A percentile compares a stretch with the other conserved stretches of the same genome.
Evolutionary conservation across 2,888 invertebrate genomes (phyloP).

Genomic region (Hydraecia micacea): DNA sequence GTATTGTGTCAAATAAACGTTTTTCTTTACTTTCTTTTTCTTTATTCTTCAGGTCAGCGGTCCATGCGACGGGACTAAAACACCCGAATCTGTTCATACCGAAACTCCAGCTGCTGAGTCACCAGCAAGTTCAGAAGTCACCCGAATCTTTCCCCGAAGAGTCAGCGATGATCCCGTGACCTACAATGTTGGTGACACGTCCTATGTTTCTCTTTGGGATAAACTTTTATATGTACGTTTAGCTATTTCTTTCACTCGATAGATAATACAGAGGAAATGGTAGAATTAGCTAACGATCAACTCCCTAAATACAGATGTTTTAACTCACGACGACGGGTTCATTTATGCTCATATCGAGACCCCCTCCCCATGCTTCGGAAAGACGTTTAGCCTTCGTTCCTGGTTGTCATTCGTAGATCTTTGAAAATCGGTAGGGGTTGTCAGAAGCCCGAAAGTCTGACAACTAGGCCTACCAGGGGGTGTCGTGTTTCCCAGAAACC

Average conservation of each 20-base stretch:
- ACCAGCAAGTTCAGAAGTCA: background rate
- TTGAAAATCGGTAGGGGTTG: background rate
- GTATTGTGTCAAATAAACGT: background rate
- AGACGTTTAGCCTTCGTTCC: too few relatives aligned
- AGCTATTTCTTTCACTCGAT: constrained; percentile 8
- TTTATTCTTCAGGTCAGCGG: constrained; percentile 33
- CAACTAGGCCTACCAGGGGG: background rate
- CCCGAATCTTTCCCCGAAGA: constrained; percentile 24
- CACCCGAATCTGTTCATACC: background rate
- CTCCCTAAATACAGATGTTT: background rate
- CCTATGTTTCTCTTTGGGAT: constrained; percentile 29
- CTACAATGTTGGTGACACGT: constrained; percentile 50
- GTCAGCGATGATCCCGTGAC: constrained; percentile 29
- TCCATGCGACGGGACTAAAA: constrained; percentile 17
- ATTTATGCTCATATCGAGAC: background rate
- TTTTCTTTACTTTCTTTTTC: background rate
- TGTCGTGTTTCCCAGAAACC: background rate
- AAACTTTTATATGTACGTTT: constrained; percentile 29
- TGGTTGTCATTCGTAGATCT: background rate
- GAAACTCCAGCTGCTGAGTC: background rate
- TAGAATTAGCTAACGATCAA: background rate
- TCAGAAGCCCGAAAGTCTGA: background rate
- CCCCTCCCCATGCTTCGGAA: background rate
- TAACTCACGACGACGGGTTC: background rate
- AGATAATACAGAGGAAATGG: constrained; percentile 9